phyloP scores from a whole-genome alignment of 2,113 vertebrate genomes.

The Brachyhypopomus gauderio region DNA sequence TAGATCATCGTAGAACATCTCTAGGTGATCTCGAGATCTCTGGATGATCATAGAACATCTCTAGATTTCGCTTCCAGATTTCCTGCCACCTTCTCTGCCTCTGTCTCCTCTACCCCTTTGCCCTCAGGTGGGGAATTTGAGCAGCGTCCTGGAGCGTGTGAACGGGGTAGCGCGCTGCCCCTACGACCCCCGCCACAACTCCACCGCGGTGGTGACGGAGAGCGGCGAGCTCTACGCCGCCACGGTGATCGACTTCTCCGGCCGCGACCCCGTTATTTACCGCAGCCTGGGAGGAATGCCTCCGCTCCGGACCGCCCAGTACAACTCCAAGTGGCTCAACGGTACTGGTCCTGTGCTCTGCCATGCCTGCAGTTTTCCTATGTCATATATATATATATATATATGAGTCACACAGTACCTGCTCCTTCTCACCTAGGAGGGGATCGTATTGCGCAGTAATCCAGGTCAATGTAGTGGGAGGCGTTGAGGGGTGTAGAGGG shows the following conservation, averaged over 20 bases:
- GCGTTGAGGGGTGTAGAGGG: too few species aligned
- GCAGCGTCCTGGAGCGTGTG: constrained; percentile 87
- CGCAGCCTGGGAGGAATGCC: constrained; percentile 94
- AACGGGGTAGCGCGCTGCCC: constrained; percentile 96
- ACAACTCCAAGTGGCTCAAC: constrained; percentile 99
- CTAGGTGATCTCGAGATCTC: not conserved
- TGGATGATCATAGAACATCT: not conserved
- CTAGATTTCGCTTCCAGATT: not conserved
- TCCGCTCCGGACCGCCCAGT: constrained; percentile 93
- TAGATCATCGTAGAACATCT: not conserved
- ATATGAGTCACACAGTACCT: too few species aligned
- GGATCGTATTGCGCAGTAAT: too few species aligned
- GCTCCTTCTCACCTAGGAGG: too few species aligned
- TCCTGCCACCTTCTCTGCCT: not conserved
- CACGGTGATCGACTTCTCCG: constrained; percentile 98
- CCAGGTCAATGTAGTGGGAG: not conserved
- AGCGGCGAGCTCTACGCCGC: constrained; percentile 94
- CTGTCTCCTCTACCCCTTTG: not conserved
- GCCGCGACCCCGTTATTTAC: constrained; percentile 96
- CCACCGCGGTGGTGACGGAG: constrained; percentile 94
- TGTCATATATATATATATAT: too few species aligned
- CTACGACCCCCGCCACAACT: constrained; percentile 96
- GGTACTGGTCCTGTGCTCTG: constrained; percentile 70
- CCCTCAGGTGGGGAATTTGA: constrained; percentile 90
- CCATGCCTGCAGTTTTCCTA: not conserved